phyloP scores from a whole-genome alignment of 2,113 vertebrate genomes.

The Perognathus longimembris region DNA sequence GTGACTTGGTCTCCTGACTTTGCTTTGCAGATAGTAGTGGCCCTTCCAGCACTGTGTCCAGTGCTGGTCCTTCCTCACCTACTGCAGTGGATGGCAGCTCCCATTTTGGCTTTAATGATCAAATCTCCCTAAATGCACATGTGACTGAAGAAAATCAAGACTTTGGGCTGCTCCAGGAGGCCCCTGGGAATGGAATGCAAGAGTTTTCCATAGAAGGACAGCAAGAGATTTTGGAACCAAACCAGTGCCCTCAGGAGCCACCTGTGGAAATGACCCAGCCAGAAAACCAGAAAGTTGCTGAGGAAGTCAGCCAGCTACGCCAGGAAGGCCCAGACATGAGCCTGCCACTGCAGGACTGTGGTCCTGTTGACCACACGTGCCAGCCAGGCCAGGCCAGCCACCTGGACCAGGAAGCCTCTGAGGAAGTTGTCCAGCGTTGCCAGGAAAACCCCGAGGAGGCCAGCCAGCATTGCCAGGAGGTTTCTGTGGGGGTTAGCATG shows the following conservation, averaged over 20 bases:
- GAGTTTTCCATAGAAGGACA: conserved; percentile 33
- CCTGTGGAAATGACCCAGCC: conserved; percentile 40
- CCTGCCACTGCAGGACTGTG: conserved; percentile 18
- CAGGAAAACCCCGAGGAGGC: conserved; percentile 52
- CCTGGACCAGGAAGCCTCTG: conserved; percentile 12
- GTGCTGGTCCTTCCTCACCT: conserved; percentile 96
- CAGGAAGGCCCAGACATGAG: conserved; percentile 9
- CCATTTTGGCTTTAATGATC: conserved; percentile 94
- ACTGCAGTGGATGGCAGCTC: conserved; percentile 91
- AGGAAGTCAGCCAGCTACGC: conserved; percentile 32
- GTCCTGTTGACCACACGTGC: not conserved
- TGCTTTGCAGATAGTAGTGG: conserved; percentile 96
- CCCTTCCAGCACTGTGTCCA: conserved; percentile 96
- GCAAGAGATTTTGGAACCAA: conserved; percentile 58
- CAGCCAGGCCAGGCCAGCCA: conserved; percentile 30
- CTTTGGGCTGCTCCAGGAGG: conserved; percentile 48
- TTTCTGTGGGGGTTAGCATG: conserved; percentile 33
- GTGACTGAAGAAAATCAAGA: conserved; percentile 88
- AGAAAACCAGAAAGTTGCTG: conserved; percentile 6
- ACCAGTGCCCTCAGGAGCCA: conserved; percentile 47
- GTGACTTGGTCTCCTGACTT: conserved; percentile 62
- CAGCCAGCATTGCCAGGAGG: conserved; percentile 18
- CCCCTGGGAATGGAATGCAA: conserved; percentile 38
- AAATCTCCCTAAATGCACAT: conserved; percentile 87
- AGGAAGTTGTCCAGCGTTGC: conserved; percentile 47